Evolutionary conservation across 92 coral and sea anemone species (phyloP).

Genomic region (Actinernus sp.): DNA sequence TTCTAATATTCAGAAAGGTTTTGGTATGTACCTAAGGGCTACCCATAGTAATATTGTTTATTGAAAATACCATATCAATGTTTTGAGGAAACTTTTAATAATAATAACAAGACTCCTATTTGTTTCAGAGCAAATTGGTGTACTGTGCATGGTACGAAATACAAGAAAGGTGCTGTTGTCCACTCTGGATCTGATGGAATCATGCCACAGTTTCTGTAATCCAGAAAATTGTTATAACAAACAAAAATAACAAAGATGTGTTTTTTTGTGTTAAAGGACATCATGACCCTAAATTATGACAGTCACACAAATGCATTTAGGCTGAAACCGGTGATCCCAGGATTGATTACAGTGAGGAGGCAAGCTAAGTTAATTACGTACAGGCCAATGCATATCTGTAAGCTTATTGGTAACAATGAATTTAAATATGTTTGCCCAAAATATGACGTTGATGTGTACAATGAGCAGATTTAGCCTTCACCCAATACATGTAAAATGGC

Average conservation of each 20-base stretch:
- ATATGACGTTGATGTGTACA: slow-evolving; percentile 39
- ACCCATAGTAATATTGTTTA: no score
- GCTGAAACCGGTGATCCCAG: not conserved
- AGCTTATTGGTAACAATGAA: slow-evolving; percentile 16
- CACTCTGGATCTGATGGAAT: slow-evolving; percentile 6
- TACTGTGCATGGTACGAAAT: slow-evolving; percentile 13
- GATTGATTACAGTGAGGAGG: not conserved
- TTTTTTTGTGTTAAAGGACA: no score
- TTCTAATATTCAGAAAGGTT: no score
- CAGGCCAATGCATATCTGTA: slow-evolving; percentile 14
- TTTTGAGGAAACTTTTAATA: no score
- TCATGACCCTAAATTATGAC: not conserved
- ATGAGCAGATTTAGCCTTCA: slow-evolving; percentile 51
- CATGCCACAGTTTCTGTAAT: not conserved
- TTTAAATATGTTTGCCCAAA: slow-evolving; percentile 47
- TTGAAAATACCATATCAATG: no score
- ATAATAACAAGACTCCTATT: no score
- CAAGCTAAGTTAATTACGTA: not conserved
- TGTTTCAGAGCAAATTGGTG: slow-evolving; percentile 16
- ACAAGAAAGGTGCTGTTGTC: slow-evolving; percentile 3
- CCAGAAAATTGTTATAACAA: not conserved
- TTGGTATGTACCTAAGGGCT: no score
- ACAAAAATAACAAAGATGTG: not conserved
- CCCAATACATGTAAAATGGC: no score
- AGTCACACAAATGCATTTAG: not conserved